Conservation (phyloP, 2,797 vertebrate species). For the Danio jaintianensis region DNA sequence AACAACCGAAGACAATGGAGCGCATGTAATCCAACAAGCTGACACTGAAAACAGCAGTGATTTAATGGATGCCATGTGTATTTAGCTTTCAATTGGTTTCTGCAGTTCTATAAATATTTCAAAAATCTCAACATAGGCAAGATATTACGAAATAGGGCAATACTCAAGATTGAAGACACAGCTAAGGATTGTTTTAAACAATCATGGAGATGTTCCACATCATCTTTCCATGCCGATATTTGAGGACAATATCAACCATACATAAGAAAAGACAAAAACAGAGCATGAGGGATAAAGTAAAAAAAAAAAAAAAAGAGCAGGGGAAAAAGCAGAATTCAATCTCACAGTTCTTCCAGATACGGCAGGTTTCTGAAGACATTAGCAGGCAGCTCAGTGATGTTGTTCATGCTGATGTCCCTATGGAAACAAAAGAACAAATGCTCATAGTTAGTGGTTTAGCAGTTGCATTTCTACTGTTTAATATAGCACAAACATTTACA, state of each 20-base stretch:
- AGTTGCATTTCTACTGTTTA: slow-evolving; percentile 1
- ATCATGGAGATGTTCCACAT: neutral
- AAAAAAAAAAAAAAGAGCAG: slow-evolving; percentile 56
- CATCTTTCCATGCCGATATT: neutral
- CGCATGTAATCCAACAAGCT: neutral
- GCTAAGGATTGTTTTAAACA: neutral
- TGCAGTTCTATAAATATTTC: slow-evolving; percentile 12
- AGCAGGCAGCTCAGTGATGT: slow-evolving; percentile 95
- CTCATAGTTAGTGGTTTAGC: slow-evolving; percentile 11
- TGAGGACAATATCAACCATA: neutral
- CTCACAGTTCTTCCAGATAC: slow-evolving; percentile 97
- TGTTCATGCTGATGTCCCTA: slow-evolving; percentile 99
- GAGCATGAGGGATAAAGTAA: slow-evolving; percentile 62
- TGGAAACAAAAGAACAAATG: slow-evolving; percentile 57
- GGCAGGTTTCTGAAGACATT: slow-evolving; percentile 93
- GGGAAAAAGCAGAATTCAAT: neutral
- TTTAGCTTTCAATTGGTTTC: slow-evolving; percentile 10
- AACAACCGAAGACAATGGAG: slow-evolving; percentile 1
- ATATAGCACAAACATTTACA: slow-evolving; percentile 17
- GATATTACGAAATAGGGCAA: neutral
- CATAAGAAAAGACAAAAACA: neutral
- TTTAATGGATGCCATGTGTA: slow-evolving; percentile 22
- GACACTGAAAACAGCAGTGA: neutral
- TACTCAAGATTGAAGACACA: neutral
- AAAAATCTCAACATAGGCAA: neutral